Conservation (phyloP, 2,113 vertebrate genomes). For the Odocoileus hemionus region DNA sequence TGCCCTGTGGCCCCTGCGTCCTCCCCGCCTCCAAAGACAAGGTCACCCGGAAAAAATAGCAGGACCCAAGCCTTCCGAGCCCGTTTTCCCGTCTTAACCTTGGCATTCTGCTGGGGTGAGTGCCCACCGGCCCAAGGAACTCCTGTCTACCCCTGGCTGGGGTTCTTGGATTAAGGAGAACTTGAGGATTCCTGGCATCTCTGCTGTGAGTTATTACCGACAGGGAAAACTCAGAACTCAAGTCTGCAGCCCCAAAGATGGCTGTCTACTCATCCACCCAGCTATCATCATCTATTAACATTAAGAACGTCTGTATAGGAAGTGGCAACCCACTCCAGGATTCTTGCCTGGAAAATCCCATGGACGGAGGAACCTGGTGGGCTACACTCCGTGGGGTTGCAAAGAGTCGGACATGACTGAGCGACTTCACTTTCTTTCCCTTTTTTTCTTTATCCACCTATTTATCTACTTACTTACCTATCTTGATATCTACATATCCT, state of each 20-base stretch:
- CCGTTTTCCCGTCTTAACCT: accelerated
- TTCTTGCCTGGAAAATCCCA: neutral
- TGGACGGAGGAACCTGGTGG: neutral
- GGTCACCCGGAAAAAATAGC: accelerated
- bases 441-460: no score
- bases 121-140: neutral
- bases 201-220: accelerated
- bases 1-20: accelerated
- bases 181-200: accelerated
- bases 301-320: neutral
- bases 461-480: neutral
- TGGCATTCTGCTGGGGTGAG: neutral
- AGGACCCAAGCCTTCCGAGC: accelerated
- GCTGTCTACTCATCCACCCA: accelerated
- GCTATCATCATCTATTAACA: neutral
- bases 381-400: no score
- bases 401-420: no score
- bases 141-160: accelerated
- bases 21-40: neutral
- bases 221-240: neutral
- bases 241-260: no score
- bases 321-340: neutral
- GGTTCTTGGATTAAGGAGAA: no score
- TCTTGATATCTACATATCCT: no score
- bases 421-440: no score